These are phyloP conservation scores for Athene cunicularia DNA, from an alignment of 2,113 vertebrate species.

Conservation along the genomic window DNA sequence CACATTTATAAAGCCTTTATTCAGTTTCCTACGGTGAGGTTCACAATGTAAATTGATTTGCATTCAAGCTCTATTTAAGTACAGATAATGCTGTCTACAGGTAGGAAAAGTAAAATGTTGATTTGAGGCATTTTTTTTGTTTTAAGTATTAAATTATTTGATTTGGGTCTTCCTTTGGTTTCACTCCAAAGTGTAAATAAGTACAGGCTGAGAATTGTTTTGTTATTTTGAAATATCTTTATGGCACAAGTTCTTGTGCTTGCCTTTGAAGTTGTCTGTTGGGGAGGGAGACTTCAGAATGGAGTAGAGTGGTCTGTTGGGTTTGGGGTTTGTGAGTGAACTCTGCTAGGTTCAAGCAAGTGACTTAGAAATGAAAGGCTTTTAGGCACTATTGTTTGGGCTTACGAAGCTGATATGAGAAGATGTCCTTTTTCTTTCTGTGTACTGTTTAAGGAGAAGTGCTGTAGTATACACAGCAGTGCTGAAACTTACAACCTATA, in stretches of 20 bases:
- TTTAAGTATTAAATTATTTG: not conserved
- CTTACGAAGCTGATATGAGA: not conserved
- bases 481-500: not conserved
- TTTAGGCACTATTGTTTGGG: not conserved
- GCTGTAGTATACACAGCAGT: not conserved
- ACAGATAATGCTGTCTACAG: not conserved
- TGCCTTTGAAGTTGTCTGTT: not conserved
- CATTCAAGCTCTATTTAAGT: not conserved
- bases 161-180: not conserved
- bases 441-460: not conserved
- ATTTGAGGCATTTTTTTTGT: not conserved
- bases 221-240: not conserved
- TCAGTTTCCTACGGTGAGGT: not conserved
- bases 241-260: not conserved
- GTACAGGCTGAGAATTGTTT: not conserved
- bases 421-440: not conserved
- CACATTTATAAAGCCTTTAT: not conserved
- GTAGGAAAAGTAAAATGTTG: not conserved
- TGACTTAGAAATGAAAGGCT: not conserved
- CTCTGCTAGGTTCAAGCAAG: not conserved
- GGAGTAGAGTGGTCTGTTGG: not conserved
- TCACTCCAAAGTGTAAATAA: not conserved
- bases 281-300: not conserved
- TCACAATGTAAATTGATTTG: not conserved
- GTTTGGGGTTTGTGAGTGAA: not conserved